A percentile compares a stretch with the other conserved stretches of the same genome.
These are phyloP conservation scores for Pseudeuparius sepicola DNA, from an alignment of 2,888 invertebrate species.

Conservation along the genomic window DNA sequence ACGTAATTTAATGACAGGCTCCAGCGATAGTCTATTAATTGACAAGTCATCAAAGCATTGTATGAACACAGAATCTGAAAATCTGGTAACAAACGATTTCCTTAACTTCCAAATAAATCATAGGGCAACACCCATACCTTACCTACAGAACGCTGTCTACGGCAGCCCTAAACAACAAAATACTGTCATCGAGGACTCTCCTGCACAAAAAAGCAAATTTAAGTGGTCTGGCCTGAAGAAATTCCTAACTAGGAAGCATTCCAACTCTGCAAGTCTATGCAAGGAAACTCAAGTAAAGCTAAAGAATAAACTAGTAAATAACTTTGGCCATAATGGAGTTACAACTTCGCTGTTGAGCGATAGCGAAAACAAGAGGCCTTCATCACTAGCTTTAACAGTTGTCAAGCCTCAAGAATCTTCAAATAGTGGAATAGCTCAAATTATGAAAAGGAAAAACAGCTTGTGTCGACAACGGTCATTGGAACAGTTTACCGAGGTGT, in stretches of 20 bases:
- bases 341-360: constrained; percentile 40
- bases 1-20: constrained; percentile 52
- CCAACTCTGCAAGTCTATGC: constrained; percentile 23
- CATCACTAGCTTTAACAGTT: constrained; percentile 38
- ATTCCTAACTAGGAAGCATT: constrained; percentile 34
- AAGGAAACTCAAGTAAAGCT: constrained; percentile 40
- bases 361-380: constrained; percentile 36
- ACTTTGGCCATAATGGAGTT: constrained; percentile 40
- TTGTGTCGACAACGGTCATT: constrained; percentile 56
- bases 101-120: constrained; percentile 39
- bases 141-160: constrained; percentile 64
- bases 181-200: constrained; percentile 9
- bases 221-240: constrained; percentile 45
- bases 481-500: constrained; percentile 67
- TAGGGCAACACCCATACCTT: constrained; percentile 54
- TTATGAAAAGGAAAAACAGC: constrained; percentile 35
- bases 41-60: constrained; percentile 56
- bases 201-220: constrained; percentile 30
- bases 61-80: constrained; percentile 40
- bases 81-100: constrained; percentile 43
- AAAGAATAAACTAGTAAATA: constrained; percentile 42
- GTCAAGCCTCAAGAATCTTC: constrained; percentile 27
- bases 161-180: constrained; percentile 36
- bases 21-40: constrained; percentile 49
- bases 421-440: constrained; percentile 35